Base-by-base conservation (phyloP, 2,113 vertebrate species). In the Periophthalmus modestus region DNA sequence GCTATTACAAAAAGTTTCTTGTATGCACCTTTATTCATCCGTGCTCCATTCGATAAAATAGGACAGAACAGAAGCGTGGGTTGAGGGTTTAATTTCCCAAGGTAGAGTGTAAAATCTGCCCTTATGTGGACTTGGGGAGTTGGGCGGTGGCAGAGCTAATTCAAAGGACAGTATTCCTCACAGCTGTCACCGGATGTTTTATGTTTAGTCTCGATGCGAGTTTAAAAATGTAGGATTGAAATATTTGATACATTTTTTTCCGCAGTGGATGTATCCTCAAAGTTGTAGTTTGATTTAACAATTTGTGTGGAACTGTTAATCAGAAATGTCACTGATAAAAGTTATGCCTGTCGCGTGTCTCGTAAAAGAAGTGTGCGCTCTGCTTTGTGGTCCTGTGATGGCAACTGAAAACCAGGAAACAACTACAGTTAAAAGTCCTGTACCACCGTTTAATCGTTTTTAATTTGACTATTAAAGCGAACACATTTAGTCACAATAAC, bases 11-110 rank as follows among this genome's bases (percentile, higher is more conserved):
- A 43, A 43, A 28, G 28, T 28, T 28, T 28, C 28, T 1, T 28
- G 9, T 10, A 43, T 11, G 39, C 7, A 43, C 39, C 9, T 43
- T 43, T 9, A 43, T 43, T 43, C 39, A 43, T 43, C 39, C 10
- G 9, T 9, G 10, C 39, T 7, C 7, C 9, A 10, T 68, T 43
- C 66, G 13, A 23, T 48, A 48, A n/a, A 75, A 68, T 24, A 62
- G 69, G 80, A 85, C 74, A 82, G 82, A 69, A 85, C 73, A 67
- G 65, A 69, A 47, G 63, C 73, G 70, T 66, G 84, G 65, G 67
- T 78, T 67, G 52, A 1, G 57, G 74, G 52, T 72, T 82, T 72
- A 5, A 24, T 84, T 79, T 82, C 72, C 73, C 52, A 19, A 70
- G 73, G 55, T 47, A 15, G 71, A 46, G 34, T 14, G 23, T 69